These are phyloP conservation scores for Neomonachus schauinslandi DNA, from an alignment of 2,113 vertebrate genomes.

Conservation along the genomic window DNA sequence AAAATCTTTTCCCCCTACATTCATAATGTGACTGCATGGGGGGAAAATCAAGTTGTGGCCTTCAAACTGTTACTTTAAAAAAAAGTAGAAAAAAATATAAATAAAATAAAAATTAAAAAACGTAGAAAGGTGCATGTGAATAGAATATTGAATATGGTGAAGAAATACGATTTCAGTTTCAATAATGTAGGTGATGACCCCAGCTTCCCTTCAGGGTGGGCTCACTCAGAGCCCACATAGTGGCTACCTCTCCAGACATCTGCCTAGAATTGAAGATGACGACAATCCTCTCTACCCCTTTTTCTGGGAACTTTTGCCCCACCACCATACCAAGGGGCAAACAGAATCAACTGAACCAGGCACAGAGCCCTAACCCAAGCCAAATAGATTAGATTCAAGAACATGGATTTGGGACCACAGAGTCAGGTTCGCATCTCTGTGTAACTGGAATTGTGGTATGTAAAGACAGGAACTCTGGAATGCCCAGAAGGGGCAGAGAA, in stretches of 20 bases:
- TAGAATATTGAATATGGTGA: not conserved
- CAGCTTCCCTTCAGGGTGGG: not conserved
- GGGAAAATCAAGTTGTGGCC: not conserved
- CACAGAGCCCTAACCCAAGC: not conserved
- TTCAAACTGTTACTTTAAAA: not conserved
- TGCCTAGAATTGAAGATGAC: not conserved
- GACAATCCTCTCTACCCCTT: not conserved
- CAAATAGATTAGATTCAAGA: not conserved
- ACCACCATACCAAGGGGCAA: not conserved
- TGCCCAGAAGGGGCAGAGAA: not conserved
- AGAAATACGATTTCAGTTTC: not conserved
- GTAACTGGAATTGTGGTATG: not conserved
- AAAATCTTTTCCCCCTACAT: not conserved
- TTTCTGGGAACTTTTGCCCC: not conserved
- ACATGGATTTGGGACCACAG: not conserved
- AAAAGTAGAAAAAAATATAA: not conserved
- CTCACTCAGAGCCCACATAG: not conserved
- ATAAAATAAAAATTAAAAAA: too few species aligned
- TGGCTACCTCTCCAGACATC: not conserved
- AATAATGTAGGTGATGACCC: not conserved
- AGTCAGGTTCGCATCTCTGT: not conserved
- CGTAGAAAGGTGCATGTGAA: not conserved
- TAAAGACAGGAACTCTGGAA: not conserved
- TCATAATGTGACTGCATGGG: not conserved
- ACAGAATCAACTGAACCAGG: not conserved